A percentile compares a stretch with the other conserved stretches of the same genome.
These are phyloP conservation scores for Thomomys bottae DNA, from an alignment of 2,113 vertebrate species.

Conservation along the genomic window DNA sequence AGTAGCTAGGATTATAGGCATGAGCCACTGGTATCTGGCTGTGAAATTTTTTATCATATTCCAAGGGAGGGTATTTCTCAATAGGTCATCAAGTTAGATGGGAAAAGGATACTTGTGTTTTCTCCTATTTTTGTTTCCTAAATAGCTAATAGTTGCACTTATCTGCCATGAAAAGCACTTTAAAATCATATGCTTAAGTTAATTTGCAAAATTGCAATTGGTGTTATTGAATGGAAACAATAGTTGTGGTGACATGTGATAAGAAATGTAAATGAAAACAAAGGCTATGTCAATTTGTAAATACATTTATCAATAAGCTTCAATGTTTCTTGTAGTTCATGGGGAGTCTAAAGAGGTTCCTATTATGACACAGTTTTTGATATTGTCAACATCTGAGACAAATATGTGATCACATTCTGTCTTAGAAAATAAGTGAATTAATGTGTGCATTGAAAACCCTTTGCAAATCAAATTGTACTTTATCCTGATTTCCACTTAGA, in stretches of 20 bases:
- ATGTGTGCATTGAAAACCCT: not conserved
- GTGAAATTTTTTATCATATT: constrained; percentile 21
- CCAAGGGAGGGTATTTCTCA: not conserved
- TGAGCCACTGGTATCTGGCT: too few relatives aligned
- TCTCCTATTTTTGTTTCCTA: not conserved
- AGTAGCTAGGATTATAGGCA: too few relatives aligned
- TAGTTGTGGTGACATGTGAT: constrained; percentile 21
- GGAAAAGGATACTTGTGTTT: not conserved
- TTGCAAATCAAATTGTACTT: not conserved
- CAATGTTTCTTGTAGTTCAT: not conserved
- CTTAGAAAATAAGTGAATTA: not conserved
- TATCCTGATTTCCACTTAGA: constrained; percentile 26
- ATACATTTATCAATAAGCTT: not conserved
- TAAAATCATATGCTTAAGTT: constrained; percentile 36
- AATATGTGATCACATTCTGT: not conserved
- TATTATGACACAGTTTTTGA: not conserved
- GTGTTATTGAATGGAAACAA: constrained; percentile 22
- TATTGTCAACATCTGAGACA: not conserved
- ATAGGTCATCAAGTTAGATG: constrained; percentile 16
- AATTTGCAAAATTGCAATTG: constrained; percentile 37
- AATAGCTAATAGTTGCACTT: not conserved
- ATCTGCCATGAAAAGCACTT: constrained; percentile 1
- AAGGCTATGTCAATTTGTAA: not conserved
- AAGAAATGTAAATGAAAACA: constrained; percentile 43
- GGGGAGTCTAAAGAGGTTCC: not conserved